Conservation (phyloP, 2,888 invertebrate species). For the Brenthis daphne region DNA sequence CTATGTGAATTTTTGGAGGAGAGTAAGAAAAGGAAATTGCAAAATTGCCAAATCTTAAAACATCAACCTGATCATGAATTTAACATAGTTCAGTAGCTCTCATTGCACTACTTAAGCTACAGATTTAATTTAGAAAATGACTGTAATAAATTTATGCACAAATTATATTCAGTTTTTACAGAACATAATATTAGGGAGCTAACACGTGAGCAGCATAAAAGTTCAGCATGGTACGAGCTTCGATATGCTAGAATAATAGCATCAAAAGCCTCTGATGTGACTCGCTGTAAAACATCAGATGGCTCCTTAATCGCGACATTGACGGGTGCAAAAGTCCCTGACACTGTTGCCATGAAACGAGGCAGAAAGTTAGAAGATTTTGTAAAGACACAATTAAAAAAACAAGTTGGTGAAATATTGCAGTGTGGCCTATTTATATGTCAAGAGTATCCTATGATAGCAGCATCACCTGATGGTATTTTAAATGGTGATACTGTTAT, state of each 20-base stretch:
- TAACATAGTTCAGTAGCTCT: background rate
- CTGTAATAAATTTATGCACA: background rate
- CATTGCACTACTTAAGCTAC: background rate
- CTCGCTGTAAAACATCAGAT: slow-evolving; percentile 33
- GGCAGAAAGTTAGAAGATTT: slow-evolving; percentile 28
- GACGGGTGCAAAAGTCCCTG: slow-evolving; percentile 35
- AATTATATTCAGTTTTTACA: background rate
- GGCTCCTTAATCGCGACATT: slow-evolving; percentile 33
- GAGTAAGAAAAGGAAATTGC: slow-evolving; percentile 2
- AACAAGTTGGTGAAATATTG: slow-evolving; percentile 7
- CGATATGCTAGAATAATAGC: slow-evolving; percentile 38
- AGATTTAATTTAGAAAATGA: slow-evolving; percentile 3
- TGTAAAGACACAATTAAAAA: slow-evolving; percentile 21
- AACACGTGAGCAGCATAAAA: slow-evolving; percentile 3
- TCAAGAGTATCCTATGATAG: slow-evolving; percentile 23
- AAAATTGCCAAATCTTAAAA: background rate
- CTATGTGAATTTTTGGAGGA: background rate
- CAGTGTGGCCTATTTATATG: slow-evolving; percentile 29
- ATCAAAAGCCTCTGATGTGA: slow-evolving; percentile 33
- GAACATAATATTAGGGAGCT: background rate
- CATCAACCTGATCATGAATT: background rate
- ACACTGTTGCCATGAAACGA: slow-evolving; percentile 35
- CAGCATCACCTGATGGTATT: slow-evolving; percentile 36
- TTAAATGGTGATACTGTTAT: slow-evolving; percentile 20
- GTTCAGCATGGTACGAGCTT: slow-evolving; percentile 37